A percentile compares a stretch with the other conserved stretches of the same genome.
These are phyloP conservation scores for Paraescarpia echinospica DNA, from an alignment of 1,140 invertebrate species.

Conservation along the genomic window DNA sequence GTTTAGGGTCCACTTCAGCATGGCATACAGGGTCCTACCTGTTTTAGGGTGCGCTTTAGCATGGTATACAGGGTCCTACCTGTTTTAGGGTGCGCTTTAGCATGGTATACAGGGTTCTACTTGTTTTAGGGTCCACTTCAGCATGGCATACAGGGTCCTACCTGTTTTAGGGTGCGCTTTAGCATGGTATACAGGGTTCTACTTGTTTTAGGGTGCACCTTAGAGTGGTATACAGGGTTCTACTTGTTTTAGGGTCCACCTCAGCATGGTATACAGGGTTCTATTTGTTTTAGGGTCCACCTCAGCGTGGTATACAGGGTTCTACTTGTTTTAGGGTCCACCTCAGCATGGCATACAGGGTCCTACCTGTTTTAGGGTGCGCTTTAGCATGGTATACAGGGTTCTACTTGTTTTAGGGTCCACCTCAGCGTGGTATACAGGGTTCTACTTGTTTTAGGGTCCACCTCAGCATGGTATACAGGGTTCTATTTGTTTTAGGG, in stretches of 20 bases:
- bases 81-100: not conserved
- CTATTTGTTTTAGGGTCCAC: not conserved
- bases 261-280: not conserved
- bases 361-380: not conserved
- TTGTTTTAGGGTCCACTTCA: not conserved
- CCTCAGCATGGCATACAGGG: not conserved
- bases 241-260: not conserved
- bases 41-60: not conserved
- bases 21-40: not conserved
- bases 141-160: not conserved
- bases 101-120: not conserved
- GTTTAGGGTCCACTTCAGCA: not conserved
- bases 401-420: not conserved
- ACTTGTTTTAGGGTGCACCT: not conserved
- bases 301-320: not conserved
- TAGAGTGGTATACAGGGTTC: not conserved
- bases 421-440: not conserved
- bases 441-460: not conserved
- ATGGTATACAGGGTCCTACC: not conserved
- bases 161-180: not conserved
- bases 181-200: not conserved
- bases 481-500: not conserved
- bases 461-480: not conserved
- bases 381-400: not conserved
- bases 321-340: not conserved